Percentiles rank a stretch among this genome's conserved stretches.
Evolutionary conservation across 2,888 invertebrate species (phyloP).

Genomic region (Mamestra brassicae): DNA sequence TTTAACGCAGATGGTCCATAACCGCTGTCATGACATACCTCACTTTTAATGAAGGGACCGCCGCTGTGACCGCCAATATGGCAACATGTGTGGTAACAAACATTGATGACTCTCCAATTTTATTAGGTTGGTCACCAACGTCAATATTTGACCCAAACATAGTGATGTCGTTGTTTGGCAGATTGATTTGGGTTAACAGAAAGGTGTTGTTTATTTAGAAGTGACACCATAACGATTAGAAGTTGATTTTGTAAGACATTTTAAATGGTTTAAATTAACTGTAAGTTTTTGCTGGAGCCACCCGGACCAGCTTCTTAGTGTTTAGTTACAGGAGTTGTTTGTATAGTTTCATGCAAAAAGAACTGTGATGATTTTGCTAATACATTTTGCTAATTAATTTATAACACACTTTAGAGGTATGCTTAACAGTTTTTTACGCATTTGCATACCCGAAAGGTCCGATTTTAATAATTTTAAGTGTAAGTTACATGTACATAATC

Average conservation of each 20-base stretch:
- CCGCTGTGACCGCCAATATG: background rate
- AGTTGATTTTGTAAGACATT: background rate
- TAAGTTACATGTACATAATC: too few relatives aligned
- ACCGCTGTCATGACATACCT: slow-evolving; percentile 2
- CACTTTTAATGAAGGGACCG: background rate
- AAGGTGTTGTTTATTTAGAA: slow-evolving; percentile 13
- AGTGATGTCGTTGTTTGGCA: background rate
- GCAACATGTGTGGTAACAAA: slow-evolving; percentile 30
- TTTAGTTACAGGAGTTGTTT: background rate
- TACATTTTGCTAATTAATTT: background rate
- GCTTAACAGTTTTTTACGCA: too few relatives aligned
- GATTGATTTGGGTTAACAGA: slow-evolving; percentile 13
- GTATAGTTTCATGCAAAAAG: background rate
- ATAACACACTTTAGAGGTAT: too few relatives aligned
- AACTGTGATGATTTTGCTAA: background rate
- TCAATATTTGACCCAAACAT: slow-evolving; percentile 20
- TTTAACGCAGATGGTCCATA: slow-evolving; percentile 30
- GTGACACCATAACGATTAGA: background rate
- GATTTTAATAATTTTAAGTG: too few relatives aligned
- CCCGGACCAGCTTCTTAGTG: background rate
- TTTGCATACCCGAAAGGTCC: too few relatives aligned
- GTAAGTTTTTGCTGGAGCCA: background rate
- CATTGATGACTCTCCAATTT: background rate
- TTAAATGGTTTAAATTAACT: too few relatives aligned
- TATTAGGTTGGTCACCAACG: background rate